phyloP scores from a whole-genome alignment of 2,888 invertebrate species.

The Oxytorus armatus region DNA sequence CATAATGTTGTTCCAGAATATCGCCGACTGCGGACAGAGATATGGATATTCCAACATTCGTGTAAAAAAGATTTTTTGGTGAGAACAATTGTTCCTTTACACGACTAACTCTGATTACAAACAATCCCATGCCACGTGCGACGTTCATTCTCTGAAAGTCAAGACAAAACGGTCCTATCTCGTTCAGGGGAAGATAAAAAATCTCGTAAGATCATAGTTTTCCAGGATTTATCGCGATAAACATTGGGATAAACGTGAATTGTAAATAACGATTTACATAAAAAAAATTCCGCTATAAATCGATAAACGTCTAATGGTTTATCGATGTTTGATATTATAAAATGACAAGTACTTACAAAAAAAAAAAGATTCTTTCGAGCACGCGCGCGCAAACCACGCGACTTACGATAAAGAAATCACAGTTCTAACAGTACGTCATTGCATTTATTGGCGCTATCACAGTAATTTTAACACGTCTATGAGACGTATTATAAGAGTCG shows the following conservation, averaged over 20 bases:
- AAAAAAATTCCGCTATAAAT: background rate
- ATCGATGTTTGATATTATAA: background rate
- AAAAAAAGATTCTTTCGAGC: slow-evolving; percentile 1
- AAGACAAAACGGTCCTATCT: background rate
- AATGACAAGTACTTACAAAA: slow-evolving; percentile 3
- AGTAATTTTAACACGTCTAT: slow-evolving; percentile 21
- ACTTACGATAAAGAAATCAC: slow-evolving; percentile 6
- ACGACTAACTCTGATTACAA: slow-evolving; percentile 66
- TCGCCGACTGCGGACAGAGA: slow-evolving; percentile 92
- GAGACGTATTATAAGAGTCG: background rate
- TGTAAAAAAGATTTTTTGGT: slow-evolving; percentile 65
- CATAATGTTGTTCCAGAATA: slow-evolving; percentile 92
- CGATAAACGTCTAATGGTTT: background rate
- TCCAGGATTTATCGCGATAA: background rate
- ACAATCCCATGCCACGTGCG: slow-evolving; percentile 67
- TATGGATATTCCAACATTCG: slow-evolving; percentile 87
- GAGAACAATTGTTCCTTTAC: slow-evolving; percentile 78
- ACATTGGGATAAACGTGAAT: background rate
- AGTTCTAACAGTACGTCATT: slow-evolving; percentile 8
- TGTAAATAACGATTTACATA: background rate
- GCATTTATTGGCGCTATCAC: background rate
- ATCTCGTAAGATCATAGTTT: background rate
- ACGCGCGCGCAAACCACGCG: slow-evolving; percentile 11
- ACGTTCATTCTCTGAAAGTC: slow-evolving; percentile 74
- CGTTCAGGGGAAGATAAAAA: background rate